phyloP scores from a whole-genome alignment of 2,888 invertebrate genomes.

The Pyralis farinalis region DNA sequence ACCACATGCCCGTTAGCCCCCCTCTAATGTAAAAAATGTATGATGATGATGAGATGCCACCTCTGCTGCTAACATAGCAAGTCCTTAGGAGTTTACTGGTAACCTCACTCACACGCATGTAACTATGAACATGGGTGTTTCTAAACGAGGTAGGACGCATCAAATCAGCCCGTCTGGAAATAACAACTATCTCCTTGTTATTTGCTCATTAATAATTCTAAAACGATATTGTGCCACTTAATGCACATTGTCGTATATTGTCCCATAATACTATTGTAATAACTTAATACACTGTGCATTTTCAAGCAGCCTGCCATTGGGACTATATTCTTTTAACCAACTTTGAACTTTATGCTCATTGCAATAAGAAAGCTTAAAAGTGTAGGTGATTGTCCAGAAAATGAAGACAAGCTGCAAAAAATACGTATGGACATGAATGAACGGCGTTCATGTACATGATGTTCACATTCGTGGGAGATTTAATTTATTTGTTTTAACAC shows the following conservation, averaged over 20 bases:
- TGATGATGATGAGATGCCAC: too few relatives aligned
- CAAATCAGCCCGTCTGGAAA: too few relatives aligned
- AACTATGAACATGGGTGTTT: too few relatives aligned
- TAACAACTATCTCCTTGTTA: conserved; percentile 11
- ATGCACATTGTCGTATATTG: conserved; percentile 35
- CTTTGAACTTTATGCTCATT: conserved; percentile 6
- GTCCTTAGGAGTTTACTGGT: too few relatives aligned
- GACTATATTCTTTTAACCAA: not conserved
- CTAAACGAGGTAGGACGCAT: too few relatives aligned
- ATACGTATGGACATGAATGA: conserved; percentile 58
- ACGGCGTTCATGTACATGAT: conserved; percentile 46
- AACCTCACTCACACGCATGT: too few relatives aligned
- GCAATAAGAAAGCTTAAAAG: not conserved
- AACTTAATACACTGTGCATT: conserved; percentile 48
- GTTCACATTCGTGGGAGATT: too few relatives aligned
- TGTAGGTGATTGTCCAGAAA: conserved; percentile 23
- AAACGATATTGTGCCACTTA: conserved; percentile 30
- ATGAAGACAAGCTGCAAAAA: conserved; percentile 58
- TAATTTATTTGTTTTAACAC: too few relatives aligned
- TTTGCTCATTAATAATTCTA: conserved; percentile 26
- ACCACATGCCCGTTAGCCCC: too few relatives aligned
- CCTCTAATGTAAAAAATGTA: too few relatives aligned
- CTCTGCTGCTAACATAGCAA: too few relatives aligned
- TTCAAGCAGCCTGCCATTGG: conserved; percentile 45
- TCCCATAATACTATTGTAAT: conserved; percentile 53